Base-by-base conservation (phyloP, 64 coral and sea anemone species). In the Actinia tenebrosa region DNA sequence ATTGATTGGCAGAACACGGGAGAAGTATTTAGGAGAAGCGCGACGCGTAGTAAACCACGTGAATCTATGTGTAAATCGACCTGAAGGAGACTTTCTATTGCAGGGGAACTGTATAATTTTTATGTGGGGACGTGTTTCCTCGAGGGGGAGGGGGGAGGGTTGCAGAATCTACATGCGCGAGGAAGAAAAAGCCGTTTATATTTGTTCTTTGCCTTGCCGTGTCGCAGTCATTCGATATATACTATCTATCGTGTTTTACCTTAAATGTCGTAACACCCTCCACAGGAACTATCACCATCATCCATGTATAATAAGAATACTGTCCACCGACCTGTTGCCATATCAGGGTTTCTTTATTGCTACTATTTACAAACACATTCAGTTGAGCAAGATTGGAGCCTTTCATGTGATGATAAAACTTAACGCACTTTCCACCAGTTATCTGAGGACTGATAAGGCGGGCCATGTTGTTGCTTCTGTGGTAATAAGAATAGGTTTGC, bases 391-490 rank as follows among this genome's bases (percentile, higher is more conserved):
- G 88, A 5, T 68, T 85, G 50, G 85, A 58, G 0, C 94, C 94
- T 11, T 90, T 92, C 94, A 96, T 96, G 86, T 96, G 94, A 47
- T 92, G 93, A 82, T 84, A 96, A 89, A 96, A 96, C 4, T 61
- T 85, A 22, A 96, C 23, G 72, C 94, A 96, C 16, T 90, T 80
- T 42, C 78, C 90, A n/a, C 44, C 88, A 11, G 88, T 88, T 14
- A 85, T 59, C 13, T 17, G 53, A 17, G 83, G 83, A 42, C 83
- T 85, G 20, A 85, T 37, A 18, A 85, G 25, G 10, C 56, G n/a
- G 15, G 55, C 53, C 30, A 53, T 85, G 16, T 63, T 9, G 17
- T 18, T n/a, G 0, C 20, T 8, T 19, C 5, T 3, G 30, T 54
- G 13, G 17, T 54, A 20, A 44, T 45, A 85, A 5, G 10, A 20